Percentiles rank a stretch among this genome's conserved stretches.
These are phyloP conservation scores for Phaonia tiefii DNA, from an alignment of 2,888 invertebrate genomes.

Conservation along the genomic window DNA sequence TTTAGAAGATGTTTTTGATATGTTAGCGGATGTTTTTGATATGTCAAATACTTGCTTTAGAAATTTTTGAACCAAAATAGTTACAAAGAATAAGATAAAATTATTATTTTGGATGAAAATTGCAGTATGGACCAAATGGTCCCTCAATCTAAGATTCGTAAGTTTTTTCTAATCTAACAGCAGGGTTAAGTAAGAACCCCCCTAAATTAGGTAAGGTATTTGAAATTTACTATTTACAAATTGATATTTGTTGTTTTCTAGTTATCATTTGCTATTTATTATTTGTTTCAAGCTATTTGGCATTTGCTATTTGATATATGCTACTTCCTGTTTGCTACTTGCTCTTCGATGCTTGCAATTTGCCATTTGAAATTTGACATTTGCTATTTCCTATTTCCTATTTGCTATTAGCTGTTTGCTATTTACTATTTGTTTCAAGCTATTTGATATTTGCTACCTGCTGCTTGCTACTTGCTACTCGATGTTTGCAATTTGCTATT, in stretches of 20 bases:
- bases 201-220: too few relatives aligned
- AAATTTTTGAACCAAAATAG: too few relatives aligned
- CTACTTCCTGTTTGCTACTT: not conserved
- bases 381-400: not conserved
- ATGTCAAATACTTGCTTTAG: too few relatives aligned
- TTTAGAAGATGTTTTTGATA: too few relatives aligned
- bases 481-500: not conserved
- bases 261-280: not conserved
- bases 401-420: not conserved
- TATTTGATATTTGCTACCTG: not conserved
- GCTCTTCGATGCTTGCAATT: not conserved
- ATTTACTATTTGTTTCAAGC: not conserved
- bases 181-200: too few relatives aligned
- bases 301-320: not conserved
- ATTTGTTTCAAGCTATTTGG: not conserved
- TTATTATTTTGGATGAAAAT: too few relatives aligned
- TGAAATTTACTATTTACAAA: not conserved
- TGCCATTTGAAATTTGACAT: constrained; percentile 3
- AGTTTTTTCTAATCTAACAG: too few relatives aligned
- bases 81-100: too few relatives aligned
- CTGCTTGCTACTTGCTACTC: not conserved
- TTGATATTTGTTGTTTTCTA: constrained; percentile 5
- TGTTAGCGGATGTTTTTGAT: too few relatives aligned
- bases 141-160: too few relatives aligned
- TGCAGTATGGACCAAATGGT: too few relatives aligned